phyloP scores from a whole-genome alignment of 1,140 invertebrate genomes.

The Solenopsis invicta region DNA sequence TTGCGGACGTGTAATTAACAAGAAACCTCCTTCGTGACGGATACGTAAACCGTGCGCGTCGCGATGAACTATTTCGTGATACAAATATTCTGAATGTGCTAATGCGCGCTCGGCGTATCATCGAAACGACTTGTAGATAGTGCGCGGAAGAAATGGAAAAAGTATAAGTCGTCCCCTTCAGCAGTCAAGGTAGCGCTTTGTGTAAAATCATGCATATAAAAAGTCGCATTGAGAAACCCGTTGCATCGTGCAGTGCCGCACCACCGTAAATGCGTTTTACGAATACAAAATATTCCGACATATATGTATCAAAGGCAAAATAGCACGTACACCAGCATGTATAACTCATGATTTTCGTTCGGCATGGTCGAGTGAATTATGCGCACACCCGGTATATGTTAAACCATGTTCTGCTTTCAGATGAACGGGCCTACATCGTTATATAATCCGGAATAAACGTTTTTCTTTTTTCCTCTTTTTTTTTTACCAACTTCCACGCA shows the following conservation, averaged over 20 bases:
- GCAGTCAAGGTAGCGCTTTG: neutral
- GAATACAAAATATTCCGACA: conserved; percentile 83
- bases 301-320: conserved; percentile 83
- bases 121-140: neutral
- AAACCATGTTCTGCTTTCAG: conserved; percentile 13
- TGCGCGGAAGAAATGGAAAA: conserved; percentile 28
- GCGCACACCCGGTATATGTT: conserved; percentile 30
- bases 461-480: conserved; percentile 1
- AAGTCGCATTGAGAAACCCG: conserved; percentile 63
- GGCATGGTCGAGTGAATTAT: conserved; percentile 19
- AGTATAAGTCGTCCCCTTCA: conserved; percentile 5
- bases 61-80: conserved; percentile 23
- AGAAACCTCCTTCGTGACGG: conserved; percentile 35
- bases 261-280: conserved; percentile 75
- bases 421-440: conserved; percentile 29
- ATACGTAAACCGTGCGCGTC: conserved; percentile 15
- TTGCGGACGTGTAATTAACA: conserved; percentile 54
- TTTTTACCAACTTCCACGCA: conserved; percentile 30
- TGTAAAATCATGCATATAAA: conserved; percentile 73
- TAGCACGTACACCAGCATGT: conserved; percentile 47
- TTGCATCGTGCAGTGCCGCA: conserved; percentile 63
- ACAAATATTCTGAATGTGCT: conserved; percentile 38
- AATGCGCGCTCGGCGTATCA: conserved; percentile 6
- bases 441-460: conserved; percentile 37
- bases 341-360: conserved; percentile 33